Conservation (phyloP, 2,888 invertebrate species). For the Prenolepis imparis region DNA sequence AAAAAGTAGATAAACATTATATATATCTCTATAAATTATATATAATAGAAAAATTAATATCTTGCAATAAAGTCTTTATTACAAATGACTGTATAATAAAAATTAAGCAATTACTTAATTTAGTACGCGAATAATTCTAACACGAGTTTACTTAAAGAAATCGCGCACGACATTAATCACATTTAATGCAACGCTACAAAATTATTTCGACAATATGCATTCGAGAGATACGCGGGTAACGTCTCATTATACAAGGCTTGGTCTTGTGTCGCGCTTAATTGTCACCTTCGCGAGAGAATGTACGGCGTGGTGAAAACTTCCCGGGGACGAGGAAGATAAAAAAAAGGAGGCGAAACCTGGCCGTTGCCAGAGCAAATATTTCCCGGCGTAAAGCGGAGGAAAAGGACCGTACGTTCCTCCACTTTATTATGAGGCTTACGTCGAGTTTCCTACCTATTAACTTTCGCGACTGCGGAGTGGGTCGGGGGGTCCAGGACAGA, state of each 20-base stretch:
- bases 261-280: slow-evolving; percentile 38
- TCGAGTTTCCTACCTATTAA: slow-evolving; percentile 74
- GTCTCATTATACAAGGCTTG: neutral
- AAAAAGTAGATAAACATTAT: neutral
- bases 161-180: neutral
- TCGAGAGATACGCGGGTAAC: slow-evolving; percentile 1
- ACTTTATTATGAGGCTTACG: slow-evolving; percentile 77
- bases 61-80: neutral
- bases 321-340: slow-evolving; percentile 51
- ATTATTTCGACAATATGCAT: neutral
- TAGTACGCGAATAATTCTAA: neutral
- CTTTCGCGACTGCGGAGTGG: slow-evolving; percentile 55
- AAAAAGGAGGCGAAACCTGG: slow-evolving; percentile 35
- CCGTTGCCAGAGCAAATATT: slow-evolving; percentile 61
- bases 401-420: slow-evolving; percentile 72
- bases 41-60: neutral
- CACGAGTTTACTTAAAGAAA: no score
- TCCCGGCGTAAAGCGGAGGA: slow-evolving; percentile 54
- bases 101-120: neutral
- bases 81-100: neutral
- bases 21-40: neutral
- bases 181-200: neutral
- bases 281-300: neutral
- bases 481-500: slow-evolving; percentile 34
- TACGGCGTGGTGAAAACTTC: slow-evolving; percentile 41